Percentiles rank a stretch among this genome's conserved stretches.
These are phyloP conservation scores for Oryctes rhinoceros DNA, from an alignment of 1,140 invertebrate genomes.

Conservation along the genomic window DNA sequence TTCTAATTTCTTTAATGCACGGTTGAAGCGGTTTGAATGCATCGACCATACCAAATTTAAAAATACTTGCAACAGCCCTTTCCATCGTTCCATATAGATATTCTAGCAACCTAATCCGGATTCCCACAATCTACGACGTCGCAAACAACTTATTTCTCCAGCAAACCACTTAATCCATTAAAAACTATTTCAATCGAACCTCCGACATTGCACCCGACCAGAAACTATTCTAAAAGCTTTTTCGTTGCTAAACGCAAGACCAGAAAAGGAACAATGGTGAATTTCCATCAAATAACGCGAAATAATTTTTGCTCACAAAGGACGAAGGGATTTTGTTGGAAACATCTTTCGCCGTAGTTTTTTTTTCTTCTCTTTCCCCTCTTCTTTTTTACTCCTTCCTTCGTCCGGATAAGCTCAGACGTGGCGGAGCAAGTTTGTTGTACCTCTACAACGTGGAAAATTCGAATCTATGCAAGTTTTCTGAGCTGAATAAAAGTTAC, in stretches of 20 bases:
- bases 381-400: background rate
- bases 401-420: background rate
- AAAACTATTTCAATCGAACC: background rate
- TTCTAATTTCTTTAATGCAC: constrained; percentile 62
- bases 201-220: background rate
- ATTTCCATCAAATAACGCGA: constrained; percentile 25
- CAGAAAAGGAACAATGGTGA: background rate
- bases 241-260: background rate
- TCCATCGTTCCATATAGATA: too few species aligned
- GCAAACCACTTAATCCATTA: constrained; percentile 4
- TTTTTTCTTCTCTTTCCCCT: background rate
- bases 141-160: background rate
- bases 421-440: constrained; percentile 11
- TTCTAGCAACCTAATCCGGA: too few species aligned
- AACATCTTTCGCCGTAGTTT: background rate
- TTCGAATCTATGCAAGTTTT: constrained; percentile 20
- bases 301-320: constrained; percentile 1
- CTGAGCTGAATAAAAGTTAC: constrained; percentile 21
- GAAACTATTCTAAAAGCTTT: constrained; percentile 2
- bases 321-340: background rate
- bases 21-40: too few species aligned
- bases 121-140: too few species aligned
- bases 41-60: too few species aligned
- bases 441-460: background rate
- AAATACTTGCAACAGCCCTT: too few species aligned